These are phyloP conservation scores for Allygus modestus DNA, from an alignment of 2,888 invertebrate genomes.

Conservation along the genomic window DNA sequence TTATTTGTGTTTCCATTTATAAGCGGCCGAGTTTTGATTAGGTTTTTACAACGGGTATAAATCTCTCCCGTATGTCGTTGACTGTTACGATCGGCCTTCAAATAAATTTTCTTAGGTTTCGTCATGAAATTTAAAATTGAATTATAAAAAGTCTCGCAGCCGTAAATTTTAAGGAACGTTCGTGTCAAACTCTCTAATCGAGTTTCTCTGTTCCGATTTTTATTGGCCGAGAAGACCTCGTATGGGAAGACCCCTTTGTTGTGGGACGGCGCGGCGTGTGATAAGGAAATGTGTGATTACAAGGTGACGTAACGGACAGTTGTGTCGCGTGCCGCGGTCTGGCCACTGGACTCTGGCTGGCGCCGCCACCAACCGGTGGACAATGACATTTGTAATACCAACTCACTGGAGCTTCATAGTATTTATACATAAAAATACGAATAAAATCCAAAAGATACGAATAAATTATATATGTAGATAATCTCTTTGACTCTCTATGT, in stretches of 20 bases:
- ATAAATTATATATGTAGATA: too few species aligned
- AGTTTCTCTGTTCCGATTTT: background rate
- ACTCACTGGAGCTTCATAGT: too few species aligned
- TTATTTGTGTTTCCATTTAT: slow-evolving; percentile 44
- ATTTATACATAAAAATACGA: too few species aligned
- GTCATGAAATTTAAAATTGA: background rate
- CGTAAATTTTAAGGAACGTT: slow-evolving; percentile 13
- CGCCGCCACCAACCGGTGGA: too few species aligned
- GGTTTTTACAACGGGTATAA: slow-evolving; percentile 11
- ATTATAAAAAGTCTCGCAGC: background rate
- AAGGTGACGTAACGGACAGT: background rate
- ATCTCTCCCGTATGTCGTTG: slow-evolving; percentile 2
- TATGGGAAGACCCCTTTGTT: background rate
- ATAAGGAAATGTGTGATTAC: slow-evolving; percentile 16
- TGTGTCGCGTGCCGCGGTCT: background rate
- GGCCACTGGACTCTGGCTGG: background rate
- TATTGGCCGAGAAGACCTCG: background rate
- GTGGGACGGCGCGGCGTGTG: background rate
- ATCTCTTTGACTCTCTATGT: too few species aligned
- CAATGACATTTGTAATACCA: too few species aligned
- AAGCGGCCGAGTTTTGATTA: slow-evolving; percentile 32
- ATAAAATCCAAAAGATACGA: too few species aligned
- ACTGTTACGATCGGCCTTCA: slow-evolving; percentile 25
- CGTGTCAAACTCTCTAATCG: slow-evolving; percentile 6
- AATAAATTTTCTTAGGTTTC: background rate